Conservation (phyloP, 1,140 invertebrate species). For the Orussus abietinus region DNA sequence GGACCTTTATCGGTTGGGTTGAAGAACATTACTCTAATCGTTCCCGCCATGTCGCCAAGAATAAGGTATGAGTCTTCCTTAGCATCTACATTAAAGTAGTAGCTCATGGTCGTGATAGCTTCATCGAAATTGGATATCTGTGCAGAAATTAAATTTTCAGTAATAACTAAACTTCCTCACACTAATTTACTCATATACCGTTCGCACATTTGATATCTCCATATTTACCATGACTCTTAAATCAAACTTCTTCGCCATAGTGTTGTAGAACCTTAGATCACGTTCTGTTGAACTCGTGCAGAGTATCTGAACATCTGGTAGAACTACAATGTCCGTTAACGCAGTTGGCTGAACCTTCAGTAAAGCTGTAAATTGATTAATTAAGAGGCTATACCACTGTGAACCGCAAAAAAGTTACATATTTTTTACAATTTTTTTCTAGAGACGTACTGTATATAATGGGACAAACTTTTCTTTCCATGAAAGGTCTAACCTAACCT, state of each 20-base stretch:
- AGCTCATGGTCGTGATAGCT: constrained; percentile 56
- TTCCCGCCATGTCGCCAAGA: constrained; percentile 65
- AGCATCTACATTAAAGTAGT: constrained; percentile 57
- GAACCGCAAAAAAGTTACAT: no score
- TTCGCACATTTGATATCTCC: constrained; percentile 2
- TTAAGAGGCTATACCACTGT: no score
- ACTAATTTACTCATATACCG: no score
- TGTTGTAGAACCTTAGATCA: constrained; percentile 70
- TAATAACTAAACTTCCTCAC: constrained; percentile 7
- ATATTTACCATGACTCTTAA: constrained; percentile 52
- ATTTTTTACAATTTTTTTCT: no score
- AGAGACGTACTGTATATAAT: no score
- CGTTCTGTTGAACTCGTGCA: constrained; percentile 65
- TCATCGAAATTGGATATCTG: constrained; percentile 40
- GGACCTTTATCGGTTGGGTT: constrained; percentile 58
- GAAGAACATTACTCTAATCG: constrained; percentile 61
- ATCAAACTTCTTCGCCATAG: constrained; percentile 64
- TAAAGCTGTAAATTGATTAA: constrained; percentile 36
- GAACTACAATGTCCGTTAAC: constrained; percentile 62
- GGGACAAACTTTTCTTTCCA: no score
- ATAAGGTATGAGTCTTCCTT: constrained; percentile 60
- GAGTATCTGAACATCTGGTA: constrained; percentile 67
- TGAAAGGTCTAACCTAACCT: no score
- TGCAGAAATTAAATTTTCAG: constrained; percentile 20
- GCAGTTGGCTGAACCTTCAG: constrained; percentile 58